These are phyloP conservation scores for Podargus strigoides DNA, from an alignment of 2,797 vertebrate species.

Conservation along the genomic window DNA sequence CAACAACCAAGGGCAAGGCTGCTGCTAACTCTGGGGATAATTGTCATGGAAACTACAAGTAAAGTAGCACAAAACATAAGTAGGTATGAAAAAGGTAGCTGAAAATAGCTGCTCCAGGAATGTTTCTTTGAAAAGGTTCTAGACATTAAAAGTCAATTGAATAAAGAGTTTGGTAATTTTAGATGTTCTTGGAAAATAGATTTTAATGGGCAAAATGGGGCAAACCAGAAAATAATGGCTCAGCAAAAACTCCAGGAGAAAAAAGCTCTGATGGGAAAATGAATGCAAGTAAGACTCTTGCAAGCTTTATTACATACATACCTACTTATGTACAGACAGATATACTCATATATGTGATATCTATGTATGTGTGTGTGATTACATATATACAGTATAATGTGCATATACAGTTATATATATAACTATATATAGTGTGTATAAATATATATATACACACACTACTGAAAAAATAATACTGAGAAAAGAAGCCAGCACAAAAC, in stretches of 20 bases:
- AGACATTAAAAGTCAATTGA: constrained; percentile 9
- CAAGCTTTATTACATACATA: background rate
- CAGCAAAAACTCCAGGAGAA: background rate
- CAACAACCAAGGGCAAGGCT: background rate
- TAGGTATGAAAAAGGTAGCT: constrained; percentile 42
- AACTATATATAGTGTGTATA: background rate
- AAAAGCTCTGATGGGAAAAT: background rate
- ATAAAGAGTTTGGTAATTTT: constrained; percentile 14
- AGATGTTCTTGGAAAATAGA: background rate
- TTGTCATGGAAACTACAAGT: constrained; percentile 55
- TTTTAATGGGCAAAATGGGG: background rate
- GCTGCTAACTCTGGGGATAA: constrained; percentile 13
- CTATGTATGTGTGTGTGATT: background rate
- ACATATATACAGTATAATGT: background rate
- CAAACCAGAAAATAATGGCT: background rate
- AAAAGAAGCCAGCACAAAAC: background rate
- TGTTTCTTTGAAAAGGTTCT: constrained; percentile 14
- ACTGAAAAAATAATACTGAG: background rate
- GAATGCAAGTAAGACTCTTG: background rate
- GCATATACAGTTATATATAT: background rate
- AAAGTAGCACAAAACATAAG: constrained; percentile 35
- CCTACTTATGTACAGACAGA: background rate
- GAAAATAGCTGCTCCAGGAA: constrained; percentile 42
- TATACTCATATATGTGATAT: background rate
- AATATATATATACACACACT: background rate